Evolutionary conservation across 2,113 vertebrate genomes (phyloP).

Genomic region (Amazona guildingii): DNA sequence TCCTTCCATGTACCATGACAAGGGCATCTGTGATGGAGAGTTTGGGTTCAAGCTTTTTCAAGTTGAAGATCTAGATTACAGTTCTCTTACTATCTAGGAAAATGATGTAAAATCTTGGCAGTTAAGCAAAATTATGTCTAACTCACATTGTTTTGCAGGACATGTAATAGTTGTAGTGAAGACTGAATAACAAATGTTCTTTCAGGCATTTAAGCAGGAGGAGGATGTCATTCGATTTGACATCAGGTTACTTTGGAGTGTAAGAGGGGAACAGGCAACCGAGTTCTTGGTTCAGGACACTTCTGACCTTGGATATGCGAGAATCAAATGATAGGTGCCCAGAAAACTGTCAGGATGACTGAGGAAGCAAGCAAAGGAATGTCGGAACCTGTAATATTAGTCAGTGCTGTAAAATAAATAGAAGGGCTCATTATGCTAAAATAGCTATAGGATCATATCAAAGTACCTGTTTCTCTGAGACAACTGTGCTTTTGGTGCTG

Average conservation of each 20-base stretch:
- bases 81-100: background rate
- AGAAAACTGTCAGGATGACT: background rate
- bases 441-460: background rate
- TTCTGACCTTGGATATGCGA: background rate
- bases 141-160: rapidly evolving
- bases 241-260: background rate
- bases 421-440: background rate
- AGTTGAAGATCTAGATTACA: background rate
- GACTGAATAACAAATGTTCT: background rate
- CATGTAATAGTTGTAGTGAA: background rate
- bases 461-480: background rate
- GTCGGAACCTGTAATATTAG: background rate
- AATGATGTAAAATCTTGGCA: background rate
- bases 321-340: background rate
- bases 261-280: background rate
- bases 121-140: background rate
- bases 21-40: background rate
- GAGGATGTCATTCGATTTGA: background rate
- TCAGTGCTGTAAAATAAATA: background rate
- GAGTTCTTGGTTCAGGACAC: background rate
- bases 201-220: background rate
- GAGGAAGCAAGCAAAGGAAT: rapidly evolving
- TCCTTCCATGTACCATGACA: background rate
- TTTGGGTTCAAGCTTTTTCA: background rate
- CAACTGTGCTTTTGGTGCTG: background rate